phyloP scores from a whole-genome alignment of 2,888 invertebrate species.

The Idaea straminata region DNA sequence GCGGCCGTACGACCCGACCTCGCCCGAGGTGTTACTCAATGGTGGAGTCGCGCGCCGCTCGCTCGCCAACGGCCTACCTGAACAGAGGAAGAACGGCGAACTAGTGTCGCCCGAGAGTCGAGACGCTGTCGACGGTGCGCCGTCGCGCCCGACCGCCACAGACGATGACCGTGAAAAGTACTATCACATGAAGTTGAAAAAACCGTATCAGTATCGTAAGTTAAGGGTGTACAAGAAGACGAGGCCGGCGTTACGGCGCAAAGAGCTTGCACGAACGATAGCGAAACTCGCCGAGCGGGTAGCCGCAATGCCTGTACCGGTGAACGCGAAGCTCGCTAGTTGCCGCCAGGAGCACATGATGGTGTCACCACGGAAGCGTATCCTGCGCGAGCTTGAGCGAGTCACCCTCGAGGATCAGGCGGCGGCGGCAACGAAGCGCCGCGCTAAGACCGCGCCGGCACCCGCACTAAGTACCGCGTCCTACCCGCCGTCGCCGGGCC shows the following conservation, averaged over 20 bases:
- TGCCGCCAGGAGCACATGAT: slow-evolving; percentile 79
- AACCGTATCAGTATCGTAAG: slow-evolving; percentile 76
- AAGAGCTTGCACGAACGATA: slow-evolving; percentile 55
- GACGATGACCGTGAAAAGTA: slow-evolving; percentile 68
- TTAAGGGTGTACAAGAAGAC: slow-evolving; percentile 74
- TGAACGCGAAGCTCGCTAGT: slow-evolving; percentile 67
- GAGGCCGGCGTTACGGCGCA: slow-evolving; percentile 53
- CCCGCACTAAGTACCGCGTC: slow-evolving; percentile 61
- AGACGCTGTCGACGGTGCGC: slow-evolving; percentile 53
- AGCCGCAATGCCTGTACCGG: slow-evolving; percentile 59
- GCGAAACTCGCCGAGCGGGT: slow-evolving; percentile 64
- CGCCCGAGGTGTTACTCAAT: slow-evolving; percentile 44
- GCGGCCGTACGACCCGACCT: slow-evolving; percentile 81
- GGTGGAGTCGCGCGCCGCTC: slow-evolving; percentile 38
- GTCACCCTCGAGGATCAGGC: slow-evolving; percentile 86
- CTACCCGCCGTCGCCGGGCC: slow-evolving; percentile 52
- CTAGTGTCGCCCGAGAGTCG: slow-evolving; percentile 47
- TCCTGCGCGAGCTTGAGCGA: slow-evolving; percentile 89
- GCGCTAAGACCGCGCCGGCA: slow-evolving; percentile 68
- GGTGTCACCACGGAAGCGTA: slow-evolving; percentile 91
- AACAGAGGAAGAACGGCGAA: slow-evolving; percentile 56
- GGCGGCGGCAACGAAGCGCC: slow-evolving; percentile 81
- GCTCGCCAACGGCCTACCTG: slow-evolving; percentile 53
- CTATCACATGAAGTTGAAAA: slow-evolving; percentile 75
- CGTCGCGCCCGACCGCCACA: slow-evolving; percentile 34